Evolutionary conservation across 2,797 vertebrate genomes (phyloP), one percentile per base, ranked within the genome.

Genomic region (Mastacembelus armatus): DNA sequence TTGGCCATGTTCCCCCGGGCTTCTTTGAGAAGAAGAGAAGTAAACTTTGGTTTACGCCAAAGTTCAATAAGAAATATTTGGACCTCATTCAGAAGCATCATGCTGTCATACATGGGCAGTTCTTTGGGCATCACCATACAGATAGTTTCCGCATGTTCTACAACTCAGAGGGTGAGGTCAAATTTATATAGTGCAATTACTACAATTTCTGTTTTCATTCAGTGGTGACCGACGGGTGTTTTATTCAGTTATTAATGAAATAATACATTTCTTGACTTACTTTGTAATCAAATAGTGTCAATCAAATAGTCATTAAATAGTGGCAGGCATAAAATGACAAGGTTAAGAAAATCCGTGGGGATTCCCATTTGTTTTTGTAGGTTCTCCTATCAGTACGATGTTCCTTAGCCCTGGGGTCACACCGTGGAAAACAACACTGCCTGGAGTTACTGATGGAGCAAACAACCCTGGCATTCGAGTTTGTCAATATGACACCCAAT

Each of bases 71-170:
- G n/a, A 74, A 48, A 2, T 99, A 98, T 71, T 15, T 96, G 60
- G 73, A 91, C 5, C 78, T 97, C 0, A 89, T 98, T 55, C 90
- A 85, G 86, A 95, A 86, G 83, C 91, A 98, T 78, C 95, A 98
- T 36, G 2, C 36, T 0, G 91, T 96, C 48, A 95, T 99, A 0
- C 78, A 81, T 0, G 98, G 96, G 18, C 98, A 99, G 90, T 99
- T 99, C 82, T 99, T 98, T 3, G 97, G 96, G 5, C 98, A 99
- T 83, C 96, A 99, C 24, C 98, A 99, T 73, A 98, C 96, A 0
- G 98, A 99, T 78, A 94, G 90, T 81, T 99, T 99, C 50, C 92
- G 93, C 42, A 95, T 99, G 95, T 96, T 99, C 81, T 98, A 98
- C 75, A 86, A 80, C 24, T 38, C 90, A 68, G 83, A 95, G 65